Evolutionary conservation across 2,797 vertebrate genomes (phyloP).

Genomic region (Chloroceryle amazona): DNA sequence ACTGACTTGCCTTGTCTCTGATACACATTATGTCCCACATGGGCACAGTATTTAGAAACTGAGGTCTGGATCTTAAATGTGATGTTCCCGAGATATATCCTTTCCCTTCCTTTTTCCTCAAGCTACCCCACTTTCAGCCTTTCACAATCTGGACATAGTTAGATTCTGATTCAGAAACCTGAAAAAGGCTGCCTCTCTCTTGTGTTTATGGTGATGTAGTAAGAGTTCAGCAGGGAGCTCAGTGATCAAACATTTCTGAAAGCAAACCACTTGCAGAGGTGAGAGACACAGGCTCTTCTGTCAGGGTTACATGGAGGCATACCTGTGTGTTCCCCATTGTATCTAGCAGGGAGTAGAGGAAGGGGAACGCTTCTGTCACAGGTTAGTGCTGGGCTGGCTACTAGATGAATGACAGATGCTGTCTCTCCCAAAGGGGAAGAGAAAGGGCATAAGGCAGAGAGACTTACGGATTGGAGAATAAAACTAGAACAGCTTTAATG

Average conservation of each 20-base stretch:
- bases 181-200: background rate
- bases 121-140: background rate
- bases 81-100: background rate
- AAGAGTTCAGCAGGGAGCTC: background rate
- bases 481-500: background rate
- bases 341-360: background rate
- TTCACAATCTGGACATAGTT: background rate
- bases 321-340: background rate
- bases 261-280: background rate
- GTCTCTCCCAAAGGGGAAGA: background rate
- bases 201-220: background rate
- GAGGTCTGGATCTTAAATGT: background rate
- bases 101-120: background rate
- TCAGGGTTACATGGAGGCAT: background rate
- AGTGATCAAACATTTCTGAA: background rate
- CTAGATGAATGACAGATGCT: background rate
- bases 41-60: background rate
- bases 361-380: background rate
- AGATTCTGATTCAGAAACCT: background rate
- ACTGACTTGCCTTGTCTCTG: background rate
- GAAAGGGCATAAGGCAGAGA: background rate
- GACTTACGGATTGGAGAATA: background rate
- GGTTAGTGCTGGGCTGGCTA: background rate
- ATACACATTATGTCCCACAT: fast-evolving
- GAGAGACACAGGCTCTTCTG: background rate